A percentile compares a stretch with the other conserved stretches of the same genome.
phyloP scores from a whole-genome alignment of 2,797 vertebrate species.

The Eurystomus glaucurus region DNA sequence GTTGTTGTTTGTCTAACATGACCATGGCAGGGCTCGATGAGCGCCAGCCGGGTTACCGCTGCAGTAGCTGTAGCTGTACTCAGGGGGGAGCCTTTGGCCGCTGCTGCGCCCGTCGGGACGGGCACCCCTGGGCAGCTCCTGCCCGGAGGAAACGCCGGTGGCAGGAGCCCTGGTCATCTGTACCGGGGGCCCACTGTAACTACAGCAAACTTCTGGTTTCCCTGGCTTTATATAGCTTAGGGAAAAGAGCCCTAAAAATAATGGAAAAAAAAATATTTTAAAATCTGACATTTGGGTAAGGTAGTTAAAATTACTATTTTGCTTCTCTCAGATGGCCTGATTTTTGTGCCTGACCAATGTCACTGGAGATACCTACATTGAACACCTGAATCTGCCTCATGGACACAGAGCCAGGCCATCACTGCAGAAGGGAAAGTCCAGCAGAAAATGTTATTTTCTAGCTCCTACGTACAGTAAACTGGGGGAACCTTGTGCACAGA shows the following conservation, averaged over 20 bases:
- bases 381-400: accelerated
- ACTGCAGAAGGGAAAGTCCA: not conserved
- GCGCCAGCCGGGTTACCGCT: not conserved
- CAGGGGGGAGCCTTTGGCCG: constrained; percentile 74
- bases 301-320: not conserved
- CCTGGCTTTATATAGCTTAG: not conserved
- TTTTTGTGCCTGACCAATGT: not conserved
- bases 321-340: not conserved
- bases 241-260: not conserved
- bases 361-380: not conserved
- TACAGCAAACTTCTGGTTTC: not conserved
- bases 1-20: accelerated
- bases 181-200: accelerated
- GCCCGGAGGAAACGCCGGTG: accelerated
- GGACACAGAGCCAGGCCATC: not conserved
- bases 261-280: too few relatives aligned
- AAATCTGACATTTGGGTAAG: not conserved
- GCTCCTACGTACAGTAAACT: not conserved
- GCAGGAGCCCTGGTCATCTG: not conserved
- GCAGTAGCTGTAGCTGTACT: constrained; percentile 59
- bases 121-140: accelerated
- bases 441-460: not conserved
- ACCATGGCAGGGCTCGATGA: not conserved
- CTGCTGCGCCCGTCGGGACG: not conserved
- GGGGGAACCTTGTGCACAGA: not conserved